A percentile compares a stretch with the other conserved stretches of the same genome.
Conservation (phyloP, 2,888 invertebrate genomes). For the Drosophila subquinaria region DNA sequence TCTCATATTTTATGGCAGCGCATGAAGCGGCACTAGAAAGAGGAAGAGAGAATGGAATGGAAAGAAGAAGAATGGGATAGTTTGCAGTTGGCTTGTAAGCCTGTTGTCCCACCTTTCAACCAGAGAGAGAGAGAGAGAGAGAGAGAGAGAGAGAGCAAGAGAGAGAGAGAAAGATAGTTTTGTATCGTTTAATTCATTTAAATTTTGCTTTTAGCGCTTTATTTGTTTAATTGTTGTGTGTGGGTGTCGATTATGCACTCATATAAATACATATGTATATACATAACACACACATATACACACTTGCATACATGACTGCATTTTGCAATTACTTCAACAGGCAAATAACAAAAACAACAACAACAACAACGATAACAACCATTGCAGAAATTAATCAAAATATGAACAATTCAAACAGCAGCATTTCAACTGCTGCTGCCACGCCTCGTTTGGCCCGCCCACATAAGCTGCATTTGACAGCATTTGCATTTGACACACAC, state of each 20-base stretch:
- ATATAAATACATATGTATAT: conserved; percentile 25
- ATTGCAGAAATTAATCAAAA: conserved; percentile 70
- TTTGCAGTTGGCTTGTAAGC: conserved; percentile 38
- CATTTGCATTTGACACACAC: conserved; percentile 35
- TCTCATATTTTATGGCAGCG: conserved; percentile 73
- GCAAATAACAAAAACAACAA: conserved; percentile 44
- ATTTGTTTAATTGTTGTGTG: conserved; percentile 67
- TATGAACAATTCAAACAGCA: conserved; percentile 67
- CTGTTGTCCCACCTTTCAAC: not conserved
- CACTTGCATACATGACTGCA: conserved; percentile 43
- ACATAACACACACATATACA: conserved; percentile 9
- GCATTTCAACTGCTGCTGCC: conserved; percentile 35
- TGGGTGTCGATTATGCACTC: conserved; percentile 38
- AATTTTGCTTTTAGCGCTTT: conserved; percentile 67
- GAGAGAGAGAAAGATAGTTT: conserved; percentile 1
- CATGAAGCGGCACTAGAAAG: conserved; percentile 41
- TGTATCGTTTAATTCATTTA: conserved; percentile 73
- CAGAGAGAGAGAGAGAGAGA: not conserved
- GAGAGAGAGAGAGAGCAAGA: not conserved
- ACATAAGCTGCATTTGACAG: conserved; percentile 62
- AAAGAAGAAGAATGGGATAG: conserved; percentile 8
- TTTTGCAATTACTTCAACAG: conserved; percentile 70
- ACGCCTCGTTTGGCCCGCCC: conserved; percentile 19
- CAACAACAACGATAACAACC: conserved; percentile 29
- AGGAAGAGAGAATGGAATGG: not conserved